phyloP scores from a whole-genome alignment of 2,888 invertebrate genomes.

The Thecophora atra region DNA sequence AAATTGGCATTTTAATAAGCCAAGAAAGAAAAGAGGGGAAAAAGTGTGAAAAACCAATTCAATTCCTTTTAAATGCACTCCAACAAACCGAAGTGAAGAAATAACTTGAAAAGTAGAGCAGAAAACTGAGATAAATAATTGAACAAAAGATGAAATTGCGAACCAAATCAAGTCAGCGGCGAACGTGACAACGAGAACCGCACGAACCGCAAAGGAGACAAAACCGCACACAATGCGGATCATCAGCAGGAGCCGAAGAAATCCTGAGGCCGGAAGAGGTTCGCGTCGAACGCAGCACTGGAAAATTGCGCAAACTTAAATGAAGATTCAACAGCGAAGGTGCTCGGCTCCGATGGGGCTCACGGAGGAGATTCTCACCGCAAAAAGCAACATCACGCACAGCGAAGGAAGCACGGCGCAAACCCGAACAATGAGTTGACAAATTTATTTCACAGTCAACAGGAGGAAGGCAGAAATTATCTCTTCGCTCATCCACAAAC shows the following conservation, averaged over 20 bases:
- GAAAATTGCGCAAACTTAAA: neutral
- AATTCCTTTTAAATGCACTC: no score
- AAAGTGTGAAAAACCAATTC: no score
- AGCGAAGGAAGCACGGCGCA: neutral
- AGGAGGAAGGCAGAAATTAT: neutral
- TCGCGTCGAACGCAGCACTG: neutral
- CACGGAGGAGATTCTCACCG: neutral
- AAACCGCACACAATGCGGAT: neutral
- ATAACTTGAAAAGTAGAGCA: neutral
- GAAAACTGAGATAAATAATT: conserved; percentile 23
- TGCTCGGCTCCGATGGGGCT: neutral
- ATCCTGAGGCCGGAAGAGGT: neutral
- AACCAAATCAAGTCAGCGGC: conserved; percentile 16
- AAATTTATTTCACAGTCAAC: conserved; percentile 24
- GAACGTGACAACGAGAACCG: conserved; percentile 26
- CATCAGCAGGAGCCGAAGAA: neutral
- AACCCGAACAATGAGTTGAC: conserved; percentile 3
- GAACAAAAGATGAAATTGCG: conserved; percentile 12
- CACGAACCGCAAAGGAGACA: neutral
- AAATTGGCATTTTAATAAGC: no score
- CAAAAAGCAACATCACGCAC: no score
- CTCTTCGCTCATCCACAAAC: neutral
- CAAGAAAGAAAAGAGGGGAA: no score
- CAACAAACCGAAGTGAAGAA: neutral
- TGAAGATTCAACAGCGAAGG: neutral